These are phyloP conservation scores for Oscheius sp. DNA, from an alignment of 2,888 invertebrate genomes.

Conservation along the genomic window DNA sequence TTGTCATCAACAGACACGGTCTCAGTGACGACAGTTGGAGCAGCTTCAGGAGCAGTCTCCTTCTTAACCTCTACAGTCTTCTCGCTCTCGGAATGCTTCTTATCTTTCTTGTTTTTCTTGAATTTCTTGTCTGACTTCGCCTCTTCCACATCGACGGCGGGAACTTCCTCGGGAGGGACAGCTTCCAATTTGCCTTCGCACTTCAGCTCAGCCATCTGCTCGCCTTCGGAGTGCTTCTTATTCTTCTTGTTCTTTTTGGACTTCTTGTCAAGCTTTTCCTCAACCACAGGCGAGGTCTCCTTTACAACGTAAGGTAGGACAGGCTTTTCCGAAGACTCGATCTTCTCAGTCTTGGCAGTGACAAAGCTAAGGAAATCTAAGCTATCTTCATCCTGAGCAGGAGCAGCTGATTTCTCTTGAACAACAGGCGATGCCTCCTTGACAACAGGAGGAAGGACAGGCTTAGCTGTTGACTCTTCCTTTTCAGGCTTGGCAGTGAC, in stretches of 20 bases:
- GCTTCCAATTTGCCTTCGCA: not conserved
- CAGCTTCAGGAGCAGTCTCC: not conserved
- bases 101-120: constrained; percentile 9
- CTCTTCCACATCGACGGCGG: constrained; percentile 9
- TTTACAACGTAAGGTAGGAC: too few species aligned
- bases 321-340: not conserved
- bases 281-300: too few species aligned
- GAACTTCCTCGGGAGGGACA: not conserved
- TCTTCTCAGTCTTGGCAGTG: constrained; percentile 36
- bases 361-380: constrained; percentile 48
- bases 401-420: not conserved
- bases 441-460: not conserved
- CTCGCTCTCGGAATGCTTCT: not conserved
- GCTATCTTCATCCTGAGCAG: constrained; percentile 33
- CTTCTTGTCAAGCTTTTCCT: constrained; percentile 34
- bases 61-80: not conserved
- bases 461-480: not conserved
- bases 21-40: too few species aligned
- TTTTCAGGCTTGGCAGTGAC: constrained; percentile 41
- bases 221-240: constrained; percentile 16
- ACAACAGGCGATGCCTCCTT: not conserved
- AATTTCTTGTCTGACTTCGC: constrained; percentile 4
- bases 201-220: not conserved
- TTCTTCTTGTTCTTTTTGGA: constrained; percentile 33
- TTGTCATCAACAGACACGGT: too few species aligned